These are phyloP conservation scores for Neodiprion pinetum DNA, from an alignment of 1,140 invertebrate genomes.

Conservation along the genomic window DNA sequence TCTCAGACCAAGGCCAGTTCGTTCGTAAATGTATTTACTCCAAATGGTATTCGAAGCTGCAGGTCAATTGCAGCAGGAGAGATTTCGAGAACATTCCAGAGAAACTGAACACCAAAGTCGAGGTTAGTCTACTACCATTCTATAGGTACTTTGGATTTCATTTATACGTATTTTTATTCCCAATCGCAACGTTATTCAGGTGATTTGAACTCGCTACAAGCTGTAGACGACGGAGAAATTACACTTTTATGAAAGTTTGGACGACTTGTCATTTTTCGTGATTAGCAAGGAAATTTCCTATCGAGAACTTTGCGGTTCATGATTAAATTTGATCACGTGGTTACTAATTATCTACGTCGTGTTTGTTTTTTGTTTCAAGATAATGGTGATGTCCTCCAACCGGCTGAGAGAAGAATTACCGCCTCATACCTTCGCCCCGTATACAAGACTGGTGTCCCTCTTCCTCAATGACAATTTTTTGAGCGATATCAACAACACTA, in stretches of 20 bases:
- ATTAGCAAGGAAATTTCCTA: slow-evolving; percentile 15
- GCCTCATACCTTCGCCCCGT: slow-evolving; percentile 47
- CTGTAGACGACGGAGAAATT: slow-evolving; percentile 20
- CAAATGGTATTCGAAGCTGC: slow-evolving; percentile 35
- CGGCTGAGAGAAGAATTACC: slow-evolving; percentile 45
- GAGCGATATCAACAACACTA: slow-evolving; percentile 47
- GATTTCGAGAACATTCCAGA: slow-evolving; percentile 39
- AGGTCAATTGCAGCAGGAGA: slow-evolving; percentile 41
- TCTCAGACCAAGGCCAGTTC: slow-evolving; percentile 33
- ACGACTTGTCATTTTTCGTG: slow-evolving; percentile 6
- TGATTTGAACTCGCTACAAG: slow-evolving; percentile 10
- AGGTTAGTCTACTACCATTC: slow-evolving; percentile 36
- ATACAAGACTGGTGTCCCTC: slow-evolving; percentile 47
- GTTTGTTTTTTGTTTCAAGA: slow-evolving; percentile 38
- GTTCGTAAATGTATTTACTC: slow-evolving; percentile 39
- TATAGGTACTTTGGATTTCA: not conserved
- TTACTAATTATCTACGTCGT: not conserved
- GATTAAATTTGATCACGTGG: slow-evolving; percentile 6
- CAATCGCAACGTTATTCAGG: not conserved
- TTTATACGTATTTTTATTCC: not conserved
- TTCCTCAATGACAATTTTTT: slow-evolving; percentile 59
- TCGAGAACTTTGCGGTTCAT: not conserved
- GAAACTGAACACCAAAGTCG: slow-evolving; percentile 39
- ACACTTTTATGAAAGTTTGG: not conserved
- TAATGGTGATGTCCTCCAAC: slow-evolving; percentile 50